These are phyloP conservation scores for Brachypteracias leptosomus DNA, from an alignment of 2,113 vertebrate species.

Conservation along the genomic window DNA sequence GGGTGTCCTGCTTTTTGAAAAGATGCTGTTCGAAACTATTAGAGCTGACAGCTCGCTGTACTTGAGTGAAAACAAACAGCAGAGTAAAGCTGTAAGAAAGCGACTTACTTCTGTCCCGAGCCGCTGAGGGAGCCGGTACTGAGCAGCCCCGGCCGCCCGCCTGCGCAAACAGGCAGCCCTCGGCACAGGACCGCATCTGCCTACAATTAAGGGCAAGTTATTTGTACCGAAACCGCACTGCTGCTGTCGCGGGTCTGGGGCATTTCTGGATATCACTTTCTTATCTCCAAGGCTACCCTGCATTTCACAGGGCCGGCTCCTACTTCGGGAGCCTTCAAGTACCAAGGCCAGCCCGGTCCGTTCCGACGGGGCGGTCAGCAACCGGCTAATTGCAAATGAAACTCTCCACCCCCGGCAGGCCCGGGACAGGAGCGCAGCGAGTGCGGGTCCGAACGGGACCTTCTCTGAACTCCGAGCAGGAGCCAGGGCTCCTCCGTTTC, in stretches of 20 bases:
- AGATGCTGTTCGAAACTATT: slow-evolving; percentile 9
- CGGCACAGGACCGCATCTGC: neutral
- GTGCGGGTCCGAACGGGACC: accelerated
- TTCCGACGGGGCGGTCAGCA: slow-evolving; percentile 72
- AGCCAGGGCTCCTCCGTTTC: neutral
- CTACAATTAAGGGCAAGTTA: neutral
- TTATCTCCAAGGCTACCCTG: neutral
- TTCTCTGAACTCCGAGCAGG: neutral
- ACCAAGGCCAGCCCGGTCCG: slow-evolving; percentile 62
- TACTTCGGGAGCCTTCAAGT: slow-evolving; percentile 22
- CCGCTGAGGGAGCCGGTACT: neutral
- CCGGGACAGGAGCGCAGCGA: neutral
- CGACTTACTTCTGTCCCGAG: neutral
- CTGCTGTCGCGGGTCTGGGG: neutral
- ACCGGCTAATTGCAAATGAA: slow-evolving; percentile 67
- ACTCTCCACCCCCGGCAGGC: slow-evolving; percentile 7
- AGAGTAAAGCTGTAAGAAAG: neutral
- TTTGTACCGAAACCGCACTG: neutral
- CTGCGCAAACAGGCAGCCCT: neutral
- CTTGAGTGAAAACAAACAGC: neutral
- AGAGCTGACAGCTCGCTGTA: slow-evolving; percentile 11
- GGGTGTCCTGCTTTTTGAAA: neutral
- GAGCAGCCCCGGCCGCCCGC: neutral
- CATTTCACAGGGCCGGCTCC: neutral
- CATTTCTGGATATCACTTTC: neutral